Conservation (phyloP, 2,888 invertebrate genomes). For the Heteromyza rotundicornis region DNA sequence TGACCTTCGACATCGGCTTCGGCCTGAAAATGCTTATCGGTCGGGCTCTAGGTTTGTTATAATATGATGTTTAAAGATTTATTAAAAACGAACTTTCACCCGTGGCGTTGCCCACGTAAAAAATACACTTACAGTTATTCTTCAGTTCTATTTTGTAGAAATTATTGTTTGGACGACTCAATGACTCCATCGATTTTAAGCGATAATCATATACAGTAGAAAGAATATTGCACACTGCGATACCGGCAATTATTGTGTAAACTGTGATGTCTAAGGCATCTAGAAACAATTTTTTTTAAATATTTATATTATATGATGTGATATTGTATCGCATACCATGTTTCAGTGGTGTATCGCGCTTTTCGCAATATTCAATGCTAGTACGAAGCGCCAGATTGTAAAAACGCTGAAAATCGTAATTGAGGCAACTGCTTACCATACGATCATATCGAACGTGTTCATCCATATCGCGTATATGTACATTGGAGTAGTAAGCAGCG, state of each 20-base stretch:
- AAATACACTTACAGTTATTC: too few species aligned
- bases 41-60: too few species aligned
- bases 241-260: conserved; percentile 30
- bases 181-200: conserved; percentile 32
- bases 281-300: conserved; percentile 17
- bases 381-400: conserved; percentile 41
- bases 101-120: too few species aligned
- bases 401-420: conserved; percentile 38
- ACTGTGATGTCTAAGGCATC: conserved; percentile 39
- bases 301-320: not conserved
- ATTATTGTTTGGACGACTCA: conserved; percentile 24
- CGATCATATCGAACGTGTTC: conserved; percentile 41
- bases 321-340: conserved; percentile 38
- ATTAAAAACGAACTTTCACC: too few species aligned
- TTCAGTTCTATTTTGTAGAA: conserved; percentile 46
- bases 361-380: conserved; percentile 51
- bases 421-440: conserved; percentile 48
- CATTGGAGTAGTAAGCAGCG: conserved; percentile 37
- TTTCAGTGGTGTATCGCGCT: conserved; percentile 27
- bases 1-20: too few species aligned
- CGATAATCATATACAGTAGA: conserved; percentile 38
- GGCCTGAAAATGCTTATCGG: too few species aligned
- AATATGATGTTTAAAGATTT: too few species aligned
- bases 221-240: conserved; percentile 30
- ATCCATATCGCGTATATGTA: conserved; percentile 41